Evolutionary conservation across 1,140 invertebrate species (phyloP).

Genomic region (Drosophila lowei): DNA sequence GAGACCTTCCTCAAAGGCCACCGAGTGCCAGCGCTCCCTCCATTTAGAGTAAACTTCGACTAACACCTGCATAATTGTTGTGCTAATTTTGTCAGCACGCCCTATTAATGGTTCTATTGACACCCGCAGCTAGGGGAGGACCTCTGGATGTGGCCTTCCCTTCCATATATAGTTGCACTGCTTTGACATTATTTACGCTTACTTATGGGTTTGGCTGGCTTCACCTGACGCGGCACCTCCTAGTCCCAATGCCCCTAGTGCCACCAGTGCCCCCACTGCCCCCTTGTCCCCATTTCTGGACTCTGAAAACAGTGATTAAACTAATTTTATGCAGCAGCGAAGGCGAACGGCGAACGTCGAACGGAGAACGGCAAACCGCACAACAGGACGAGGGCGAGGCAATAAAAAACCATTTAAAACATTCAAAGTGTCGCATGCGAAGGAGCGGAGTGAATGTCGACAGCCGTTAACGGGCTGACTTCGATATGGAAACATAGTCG

Average conservation of each 20-base stretch:
- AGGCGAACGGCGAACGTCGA: conserved; percentile 21
- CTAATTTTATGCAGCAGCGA: conserved; percentile 75
- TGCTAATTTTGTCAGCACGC: conserved; percentile 77
- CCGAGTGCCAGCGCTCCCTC: conserved; percentile 19
- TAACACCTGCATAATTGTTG: conserved; percentile 79
- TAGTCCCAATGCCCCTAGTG: too few species aligned
- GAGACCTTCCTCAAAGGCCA: conserved; percentile 17
- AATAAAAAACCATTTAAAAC: conserved; percentile 79
- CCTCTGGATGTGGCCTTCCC: conserved; percentile 13
- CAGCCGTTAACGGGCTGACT: conserved; percentile 58
- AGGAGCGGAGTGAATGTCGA: conserved; percentile 46
- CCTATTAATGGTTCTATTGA: conserved; percentile 80
- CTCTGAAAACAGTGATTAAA: conserved; percentile 78
- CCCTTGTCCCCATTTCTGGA: conserved; percentile 14
- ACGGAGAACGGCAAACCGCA: conserved; percentile 17
- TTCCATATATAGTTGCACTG: conserved; percentile 52
- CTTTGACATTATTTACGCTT: conserved; percentile 81
- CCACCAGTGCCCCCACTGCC: not conserved
- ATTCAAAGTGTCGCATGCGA: conserved; percentile 79
- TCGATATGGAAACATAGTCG: conserved; percentile 52
- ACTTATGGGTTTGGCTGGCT: conserved; percentile 67
- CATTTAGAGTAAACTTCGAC: conserved; percentile 53
- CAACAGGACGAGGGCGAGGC: conserved; percentile 20
- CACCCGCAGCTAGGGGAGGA: conserved; percentile 39
- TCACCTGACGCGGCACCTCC: conserved; percentile 15